Evolutionary conservation across 2,888 invertebrate genomes (phyloP).

Genomic region (Eupithecia tripunctaria): DNA sequence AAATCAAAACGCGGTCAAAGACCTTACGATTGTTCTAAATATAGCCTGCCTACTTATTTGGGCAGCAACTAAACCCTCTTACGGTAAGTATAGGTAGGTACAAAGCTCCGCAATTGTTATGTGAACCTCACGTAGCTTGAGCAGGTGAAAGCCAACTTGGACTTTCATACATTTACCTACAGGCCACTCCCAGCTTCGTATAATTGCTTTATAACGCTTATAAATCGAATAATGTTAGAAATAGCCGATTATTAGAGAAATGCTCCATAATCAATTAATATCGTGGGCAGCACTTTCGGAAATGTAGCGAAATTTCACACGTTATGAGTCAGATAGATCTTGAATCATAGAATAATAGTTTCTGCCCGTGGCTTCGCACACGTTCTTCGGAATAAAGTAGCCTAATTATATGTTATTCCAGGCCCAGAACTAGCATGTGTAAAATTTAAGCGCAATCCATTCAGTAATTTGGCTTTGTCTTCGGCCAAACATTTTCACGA

Average conservation of each 20-base stretch:
- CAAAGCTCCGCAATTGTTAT: constrained; percentile 41
- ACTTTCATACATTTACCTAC: constrained; percentile 44
- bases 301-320: constrained; percentile 26
- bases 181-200: constrained; percentile 28
- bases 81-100: not conserved
- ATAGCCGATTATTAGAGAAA: constrained; percentile 28
- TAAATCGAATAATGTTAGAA: constrained; percentile 31
- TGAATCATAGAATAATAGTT: not conserved
- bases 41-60: not conserved
- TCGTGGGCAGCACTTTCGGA: constrained; percentile 33
- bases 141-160: constrained; percentile 52
- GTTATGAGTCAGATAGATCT: not conserved
- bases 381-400: too few species aligned
- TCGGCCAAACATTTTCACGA: not conserved
- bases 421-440: too few species aligned
- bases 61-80: not conserved
- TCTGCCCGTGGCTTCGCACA: too few species aligned
- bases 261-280: constrained; percentile 26
- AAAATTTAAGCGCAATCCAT: too few species aligned
- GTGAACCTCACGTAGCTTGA: constrained; percentile 29
- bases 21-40: constrained; percentile 6
- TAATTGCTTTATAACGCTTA: constrained; percentile 33
- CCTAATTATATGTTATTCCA: too few species aligned
- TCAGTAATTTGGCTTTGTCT: too few species aligned
- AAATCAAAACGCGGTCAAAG: constrained; percentile 4